Conservation (phyloP, 1,140 invertebrate species). For the Sitobion miscanthi region DNA sequence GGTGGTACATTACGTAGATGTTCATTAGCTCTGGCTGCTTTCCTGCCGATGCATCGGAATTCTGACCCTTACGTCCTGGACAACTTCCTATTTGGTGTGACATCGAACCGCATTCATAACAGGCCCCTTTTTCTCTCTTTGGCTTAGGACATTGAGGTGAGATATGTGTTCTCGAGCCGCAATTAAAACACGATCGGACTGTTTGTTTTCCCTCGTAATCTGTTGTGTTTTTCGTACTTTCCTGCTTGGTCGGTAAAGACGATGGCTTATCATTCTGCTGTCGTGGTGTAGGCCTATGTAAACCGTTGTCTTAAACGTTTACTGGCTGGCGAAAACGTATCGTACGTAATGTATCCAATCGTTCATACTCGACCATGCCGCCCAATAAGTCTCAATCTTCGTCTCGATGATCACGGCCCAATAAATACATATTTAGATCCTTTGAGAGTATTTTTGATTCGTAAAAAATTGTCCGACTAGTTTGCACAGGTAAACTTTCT, state of each 20-base stretch:
- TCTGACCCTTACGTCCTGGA: background rate
- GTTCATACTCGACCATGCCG: background rate
- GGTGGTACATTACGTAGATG: background rate
- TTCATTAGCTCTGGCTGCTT: background rate
- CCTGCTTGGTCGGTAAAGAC: background rate
- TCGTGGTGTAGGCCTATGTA: no score
- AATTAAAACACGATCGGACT: background rate
- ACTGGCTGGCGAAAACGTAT: background rate
- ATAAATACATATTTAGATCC: background rate
- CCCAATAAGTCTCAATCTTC: background rate
- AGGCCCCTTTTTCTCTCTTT: background rate
- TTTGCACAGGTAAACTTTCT: background rate
- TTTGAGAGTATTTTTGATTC: background rate
- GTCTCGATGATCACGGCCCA: background rate
- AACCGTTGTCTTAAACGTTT: background rate
- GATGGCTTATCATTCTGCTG: background rate
- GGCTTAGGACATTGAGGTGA: background rate
- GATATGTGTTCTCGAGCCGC: background rate
- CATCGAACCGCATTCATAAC: background rate
- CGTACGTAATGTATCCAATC: background rate
- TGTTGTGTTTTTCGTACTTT: background rate
- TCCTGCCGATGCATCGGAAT: no score
- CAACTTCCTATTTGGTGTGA: background rate
- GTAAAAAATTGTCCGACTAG: background rate
- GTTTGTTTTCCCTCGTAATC: background rate